Evolutionary conservation across 2,888 invertebrate species (phyloP).

Genomic region (Therioaphis trifolii): DNA sequence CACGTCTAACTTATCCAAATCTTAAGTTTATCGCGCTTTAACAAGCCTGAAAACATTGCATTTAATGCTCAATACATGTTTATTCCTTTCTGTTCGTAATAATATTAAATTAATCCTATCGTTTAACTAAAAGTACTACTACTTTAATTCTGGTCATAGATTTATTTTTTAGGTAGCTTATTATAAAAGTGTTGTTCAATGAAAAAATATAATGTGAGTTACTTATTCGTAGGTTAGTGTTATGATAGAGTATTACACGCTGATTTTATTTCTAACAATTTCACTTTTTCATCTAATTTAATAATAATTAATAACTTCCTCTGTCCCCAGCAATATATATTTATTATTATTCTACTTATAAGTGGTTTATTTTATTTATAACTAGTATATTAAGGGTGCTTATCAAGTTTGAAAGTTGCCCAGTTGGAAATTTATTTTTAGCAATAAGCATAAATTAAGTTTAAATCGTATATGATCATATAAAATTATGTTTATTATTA

Average conservation of each 20-base stretch:
- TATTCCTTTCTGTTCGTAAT: constrained; percentile 58
- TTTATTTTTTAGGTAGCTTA: constrained; percentile 60
- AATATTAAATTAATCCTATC: constrained; percentile 53
- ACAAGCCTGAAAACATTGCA: constrained; percentile 55
- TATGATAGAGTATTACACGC: constrained; percentile 57
- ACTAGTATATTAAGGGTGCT: constrained; percentile 62
- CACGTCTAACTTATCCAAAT: constrained; percentile 49
- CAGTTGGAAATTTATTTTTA: constrained; percentile 62
- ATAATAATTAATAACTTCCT: constrained; percentile 54
- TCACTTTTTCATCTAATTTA: constrained; percentile 59
- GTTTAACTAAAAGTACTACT: constrained; percentile 57
- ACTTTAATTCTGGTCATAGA: constrained; percentile 62
- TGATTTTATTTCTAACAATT: constrained; percentile 61
- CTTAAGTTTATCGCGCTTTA: constrained; percentile 55
- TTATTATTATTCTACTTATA: constrained; percentile 60
- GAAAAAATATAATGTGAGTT: constrained; percentile 50
- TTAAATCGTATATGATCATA: constrained; percentile 43
- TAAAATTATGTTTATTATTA: constrained; percentile 60
- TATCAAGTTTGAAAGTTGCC: constrained; percentile 59
- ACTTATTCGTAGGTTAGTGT: constrained; percentile 60
- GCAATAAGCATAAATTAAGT: constrained; percentile 63
- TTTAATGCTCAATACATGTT: constrained; percentile 61
- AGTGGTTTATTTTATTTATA: constrained; percentile 61
- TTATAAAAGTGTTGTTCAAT: constrained; percentile 45
- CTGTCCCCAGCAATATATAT: constrained; percentile 60